Percentiles rank a stretch among this genome's conserved stretches.
Conservation (phyloP, 1,140 invertebrate species). For the Lanistes nyassanus region DNA sequence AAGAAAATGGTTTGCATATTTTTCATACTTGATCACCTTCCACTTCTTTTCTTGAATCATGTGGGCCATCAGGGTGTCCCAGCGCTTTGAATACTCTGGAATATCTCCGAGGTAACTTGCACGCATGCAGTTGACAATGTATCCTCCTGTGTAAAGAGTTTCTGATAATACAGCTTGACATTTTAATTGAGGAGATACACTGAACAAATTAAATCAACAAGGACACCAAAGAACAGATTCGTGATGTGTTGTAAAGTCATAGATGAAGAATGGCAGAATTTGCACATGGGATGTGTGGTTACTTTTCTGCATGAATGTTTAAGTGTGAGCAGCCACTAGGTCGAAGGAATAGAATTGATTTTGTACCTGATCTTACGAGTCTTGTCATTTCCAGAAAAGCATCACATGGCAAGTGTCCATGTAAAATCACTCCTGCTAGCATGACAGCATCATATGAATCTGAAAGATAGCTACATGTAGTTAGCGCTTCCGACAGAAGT, state of each 20-base stretch:
- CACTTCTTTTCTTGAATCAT: slow-evolving; percentile 13
- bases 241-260: background rate
- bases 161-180: background rate
- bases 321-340: background rate
- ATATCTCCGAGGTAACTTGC: background rate
- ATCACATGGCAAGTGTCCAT: background rate
- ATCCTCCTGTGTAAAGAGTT: background rate
- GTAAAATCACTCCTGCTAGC: background rate
- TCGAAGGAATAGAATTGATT: background rate
- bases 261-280: background rate
- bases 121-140: slow-evolving; percentile 24
- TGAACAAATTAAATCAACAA: background rate
- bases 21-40: slow-evolving; percentile 11
- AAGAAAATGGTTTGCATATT: slow-evolving; percentile 11
- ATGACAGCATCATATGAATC: slow-evolving; percentile 8
- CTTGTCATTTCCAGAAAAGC: slow-evolving; percentile 14
- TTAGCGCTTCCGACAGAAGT: too few species aligned
- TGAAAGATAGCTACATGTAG: background rate
- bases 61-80: background rate
- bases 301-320: too few species aligned
- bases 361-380: slow-evolving; percentile 11
- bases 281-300: too few species aligned
- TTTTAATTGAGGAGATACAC: background rate
- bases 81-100: slow-evolving; percentile 10
- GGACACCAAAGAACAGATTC: background rate